Evolutionary conservation across 1,140 invertebrate species (phyloP).

Genomic region (fruit fly (Drosophila melanogaster)): Release_6_plus_ISO1_MT NT_033777.3:30976001-30976500

Average conservation of each 20-base stretch:
- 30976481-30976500: slow-evolving; percentile 39
- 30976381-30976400: slow-evolving; percentile 53
- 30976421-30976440: slow-evolving; percentile 67
- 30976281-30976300: slow-evolving; percentile 35
- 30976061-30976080: slow-evolving; percentile 29
- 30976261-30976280: slow-evolving; percentile 74
- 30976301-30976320: slow-evolving; percentile 56
- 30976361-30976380: slow-evolving; percentile 52
- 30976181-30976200: slow-evolving; percentile 47
- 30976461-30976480: slow-evolving; percentile 61
- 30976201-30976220: slow-evolving; percentile 23
- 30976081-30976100: slow-evolving; percentile 76
- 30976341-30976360: slow-evolving; percentile 65
- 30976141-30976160: slow-evolving; percentile 42
- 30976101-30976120: slow-evolving; percentile 77
- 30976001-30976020: slow-evolving; percentile 74
- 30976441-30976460: slow-evolving; percentile 55
- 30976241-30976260: slow-evolving; percentile 68
- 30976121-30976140: slow-evolving; percentile 25
- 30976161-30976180: slow-evolving; percentile 42
- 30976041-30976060: slow-evolving; percentile 80
- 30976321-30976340: slow-evolving; percentile 64
- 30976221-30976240: slow-evolving; percentile 48
- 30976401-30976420: slow-evolving; percentile 32
- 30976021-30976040: slow-evolving; percentile 63